Evolutionary conservation across 92 coral and sea anemone genomes (phyloP), one percentile per base, ranked within the genome.

Genomic region (Paragorgia papillata): DNA sequence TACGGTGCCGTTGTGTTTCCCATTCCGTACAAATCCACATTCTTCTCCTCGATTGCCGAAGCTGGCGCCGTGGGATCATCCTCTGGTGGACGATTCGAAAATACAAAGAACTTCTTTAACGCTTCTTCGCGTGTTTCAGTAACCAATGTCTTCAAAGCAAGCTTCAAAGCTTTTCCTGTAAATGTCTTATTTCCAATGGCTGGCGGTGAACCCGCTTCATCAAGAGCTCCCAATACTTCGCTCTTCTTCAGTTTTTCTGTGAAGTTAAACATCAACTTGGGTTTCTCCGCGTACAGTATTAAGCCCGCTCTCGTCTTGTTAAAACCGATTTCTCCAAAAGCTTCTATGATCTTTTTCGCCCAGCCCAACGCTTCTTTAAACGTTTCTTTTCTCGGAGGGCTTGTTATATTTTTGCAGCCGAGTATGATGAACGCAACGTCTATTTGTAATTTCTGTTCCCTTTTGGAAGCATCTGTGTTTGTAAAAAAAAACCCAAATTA

Each of bases 361-460:
- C 75, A 68, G 9, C 46, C 59, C 55, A 68, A 30, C 22, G 75
- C 57, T 19, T 68, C 75, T 49, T 68, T 68, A 59, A 20, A 68
- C 2, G 28, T 44, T 30, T 68, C 28, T 34, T 25, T 49, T 5
- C 75, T 25, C 19, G 32, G 35, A n/a, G 75, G 75, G 43, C 75
- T 68, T 30, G 75, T 68, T 20, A 68, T 68, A 22, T 68, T 68
- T 19, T 68, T 32, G 7, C 58, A 68, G 21, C 75, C 75, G 59
- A 44, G 75, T 2, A 68, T 49, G n/a, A 68, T 68, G 58, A 68
- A 68, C 17, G 59, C 75, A 0, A 68, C 75, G 30, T 68, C 75
- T 35, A 68, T 68, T 30, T 68, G 58, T 14, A 68, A 53, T 28
- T 50, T 68, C 48, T 68, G 75, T 44, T 68, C 75, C 55, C 75